Evolutionary conservation across 2,797 vertebrate genomes (phyloP).

Genomic region (Nasua narica): DNA sequence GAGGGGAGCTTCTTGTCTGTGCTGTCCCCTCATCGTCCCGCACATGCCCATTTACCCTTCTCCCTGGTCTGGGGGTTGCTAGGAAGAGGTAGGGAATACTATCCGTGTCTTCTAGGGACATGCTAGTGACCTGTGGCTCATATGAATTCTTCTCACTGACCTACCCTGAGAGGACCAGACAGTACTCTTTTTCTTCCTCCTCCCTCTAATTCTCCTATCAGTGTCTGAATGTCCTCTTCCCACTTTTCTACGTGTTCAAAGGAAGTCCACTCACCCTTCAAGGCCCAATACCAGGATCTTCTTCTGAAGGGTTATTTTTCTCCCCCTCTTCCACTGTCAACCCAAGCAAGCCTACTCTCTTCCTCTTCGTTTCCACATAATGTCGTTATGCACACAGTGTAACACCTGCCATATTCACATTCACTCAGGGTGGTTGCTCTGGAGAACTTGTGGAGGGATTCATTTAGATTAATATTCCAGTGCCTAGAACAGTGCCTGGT

Average conservation of each 20-base stretch:
- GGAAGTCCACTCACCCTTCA: neutral
- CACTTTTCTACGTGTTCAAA: neutral
- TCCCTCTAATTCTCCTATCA: neutral
- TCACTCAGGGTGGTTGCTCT: neutral
- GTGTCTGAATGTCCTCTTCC: neutral
- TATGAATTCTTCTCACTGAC: neutral
- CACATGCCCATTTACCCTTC: neutral
- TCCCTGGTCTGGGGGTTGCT: neutral
- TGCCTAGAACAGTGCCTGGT: neutral
- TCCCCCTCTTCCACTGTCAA: accelerated
- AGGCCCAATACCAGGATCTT: no score
- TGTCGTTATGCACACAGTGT: neutral
- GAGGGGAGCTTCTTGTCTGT: neutral
- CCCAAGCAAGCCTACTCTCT: neutral
- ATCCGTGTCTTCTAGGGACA: neutral
- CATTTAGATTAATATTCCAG: neutral
- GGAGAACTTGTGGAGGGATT: neutral
- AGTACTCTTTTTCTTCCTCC: neutral
- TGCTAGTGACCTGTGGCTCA: neutral
- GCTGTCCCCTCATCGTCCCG: no score
- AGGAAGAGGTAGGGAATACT: neutral
- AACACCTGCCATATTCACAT: neutral
- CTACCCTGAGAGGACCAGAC: neutral
- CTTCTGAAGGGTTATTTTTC: neutral
- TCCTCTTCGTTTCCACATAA: neutral